Base-by-base conservation (phyloP, 2,113 vertebrate genomes). In the Oxyruncus cristatus region DNA sequence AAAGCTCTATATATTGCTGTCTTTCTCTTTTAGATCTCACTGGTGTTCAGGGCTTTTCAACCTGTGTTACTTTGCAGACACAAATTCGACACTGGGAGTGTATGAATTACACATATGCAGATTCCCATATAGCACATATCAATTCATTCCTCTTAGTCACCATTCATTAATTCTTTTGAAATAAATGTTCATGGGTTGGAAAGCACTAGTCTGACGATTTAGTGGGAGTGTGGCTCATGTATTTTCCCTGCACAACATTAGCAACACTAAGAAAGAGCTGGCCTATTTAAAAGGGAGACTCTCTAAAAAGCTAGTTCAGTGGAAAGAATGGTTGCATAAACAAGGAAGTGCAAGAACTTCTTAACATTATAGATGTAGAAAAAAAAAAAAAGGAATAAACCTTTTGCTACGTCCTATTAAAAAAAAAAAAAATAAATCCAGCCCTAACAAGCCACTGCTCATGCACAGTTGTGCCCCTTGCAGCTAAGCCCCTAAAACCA, bases 391-490 rank as follows among this genome's bases (percentile, higher is more conserved):
- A 50, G 49, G 26, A 52, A 86, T 52, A 6, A 33, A 35, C 0
- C 1, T 82, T 68, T 75, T 63, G 20, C 35, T 78, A 14, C 8
- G 56, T 72, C 11, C 17, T 73, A 23, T 37, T 6, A 17, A 50
- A 56, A 33, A 32, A 14, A 33, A 33, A 44, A 28, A n/a, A 16
- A 30, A 9, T 23, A 52, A 87, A 26, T 17, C 22, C n/a, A 76
- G 56, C 12, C 20, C 14, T 12, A 77, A 17, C 4, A 49, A 88
- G 84, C 32, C 0, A 0, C 50, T 62, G 49, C 13, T 56, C 0
- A 0, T 12, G 17, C 8, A 62, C 14, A 62, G 33, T 30, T 47
- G 7, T n/a, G 39, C 44, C 35, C 9, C 33, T 52, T 0, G 0
- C 53, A 66, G 37, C 12, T 58, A 61, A 46, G 22, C 12, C 19